These are phyloP conservation scores for Glaucidium brasilianum DNA, from an alignment of 2,113 vertebrate species.

Conservation along the genomic window DNA sequence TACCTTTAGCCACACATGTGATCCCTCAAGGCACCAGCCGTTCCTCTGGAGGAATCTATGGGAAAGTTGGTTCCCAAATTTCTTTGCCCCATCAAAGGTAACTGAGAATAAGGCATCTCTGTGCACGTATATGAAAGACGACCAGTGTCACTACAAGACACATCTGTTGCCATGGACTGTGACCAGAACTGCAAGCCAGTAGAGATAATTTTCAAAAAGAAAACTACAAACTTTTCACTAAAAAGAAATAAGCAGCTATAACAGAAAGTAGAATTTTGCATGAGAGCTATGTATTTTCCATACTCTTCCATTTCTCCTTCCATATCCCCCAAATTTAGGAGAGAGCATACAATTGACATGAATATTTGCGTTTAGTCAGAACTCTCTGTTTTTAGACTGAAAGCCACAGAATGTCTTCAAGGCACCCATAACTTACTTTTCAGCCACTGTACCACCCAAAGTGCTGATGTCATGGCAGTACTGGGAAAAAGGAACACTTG, in stretches of 20 bases:
- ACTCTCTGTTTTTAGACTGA: background rate
- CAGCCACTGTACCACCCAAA: background rate
- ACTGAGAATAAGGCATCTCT: background rate
- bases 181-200: background rate
- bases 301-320: background rate
- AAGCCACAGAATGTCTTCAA: background rate
- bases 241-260: background rate
- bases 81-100: background rate
- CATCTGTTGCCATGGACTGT: background rate
- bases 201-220: background rate
- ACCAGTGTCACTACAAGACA: background rate
- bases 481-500: background rate
- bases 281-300: background rate
- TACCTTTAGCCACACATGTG: background rate
- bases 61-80: background rate
- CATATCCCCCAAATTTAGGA: background rate
- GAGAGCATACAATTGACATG: rapidly evolving
- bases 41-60: background rate
- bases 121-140: rapidly evolving
- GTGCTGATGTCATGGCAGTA: background rate
- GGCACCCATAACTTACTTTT: background rate
- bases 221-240: background rate
- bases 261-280: background rate
- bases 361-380: background rate
- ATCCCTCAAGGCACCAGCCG: background rate